Evolutionary conservation across 2,113 vertebrate genomes (phyloP).

Genomic region (Fulica atra): DNA sequence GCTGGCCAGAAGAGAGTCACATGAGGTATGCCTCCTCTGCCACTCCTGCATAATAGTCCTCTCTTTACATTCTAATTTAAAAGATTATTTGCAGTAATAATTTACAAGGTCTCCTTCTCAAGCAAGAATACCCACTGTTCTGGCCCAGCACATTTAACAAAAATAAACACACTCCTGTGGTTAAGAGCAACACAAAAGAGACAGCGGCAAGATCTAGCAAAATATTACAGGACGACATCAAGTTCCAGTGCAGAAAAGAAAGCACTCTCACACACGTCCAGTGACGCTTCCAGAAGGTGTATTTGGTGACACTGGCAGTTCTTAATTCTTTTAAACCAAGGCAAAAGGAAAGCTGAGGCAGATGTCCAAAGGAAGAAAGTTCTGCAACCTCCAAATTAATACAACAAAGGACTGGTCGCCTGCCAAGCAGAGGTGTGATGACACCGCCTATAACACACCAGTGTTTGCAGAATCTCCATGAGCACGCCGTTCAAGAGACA

Average conservation of each 20-base stretch:
- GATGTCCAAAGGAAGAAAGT: conserved; percentile 16
- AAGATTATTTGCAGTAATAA: conserved; percentile 8
- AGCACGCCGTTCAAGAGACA: not conserved
- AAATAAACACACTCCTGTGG: conserved; percentile 10
- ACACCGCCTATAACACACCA: not conserved
- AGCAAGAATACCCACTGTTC: not conserved
- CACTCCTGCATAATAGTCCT: not conserved
- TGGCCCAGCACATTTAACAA: not conserved
- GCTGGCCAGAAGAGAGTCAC: not conserved
- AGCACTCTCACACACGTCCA: not conserved
- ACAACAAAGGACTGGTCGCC: conserved; percentile 12
- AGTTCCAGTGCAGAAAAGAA: not conserved
- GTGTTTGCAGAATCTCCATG: not conserved
- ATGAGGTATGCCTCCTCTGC: not conserved
- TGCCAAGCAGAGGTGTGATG: conserved; percentile 47
- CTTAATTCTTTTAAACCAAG: not conserved
- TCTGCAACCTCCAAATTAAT: not conserved
- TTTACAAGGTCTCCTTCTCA: not conserved
- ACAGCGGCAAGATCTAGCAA: not conserved
- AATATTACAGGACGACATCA: not conserved
- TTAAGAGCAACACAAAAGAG: conserved; percentile 13
- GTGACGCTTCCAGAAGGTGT: not conserved
- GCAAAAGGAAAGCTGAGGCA: not conserved
- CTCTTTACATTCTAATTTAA: not conserved
- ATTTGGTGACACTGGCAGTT: not conserved